These are phyloP conservation scores for Thecophora atra DNA, from an alignment of 2,888 invertebrate genomes.

Conservation along the genomic window DNA sequence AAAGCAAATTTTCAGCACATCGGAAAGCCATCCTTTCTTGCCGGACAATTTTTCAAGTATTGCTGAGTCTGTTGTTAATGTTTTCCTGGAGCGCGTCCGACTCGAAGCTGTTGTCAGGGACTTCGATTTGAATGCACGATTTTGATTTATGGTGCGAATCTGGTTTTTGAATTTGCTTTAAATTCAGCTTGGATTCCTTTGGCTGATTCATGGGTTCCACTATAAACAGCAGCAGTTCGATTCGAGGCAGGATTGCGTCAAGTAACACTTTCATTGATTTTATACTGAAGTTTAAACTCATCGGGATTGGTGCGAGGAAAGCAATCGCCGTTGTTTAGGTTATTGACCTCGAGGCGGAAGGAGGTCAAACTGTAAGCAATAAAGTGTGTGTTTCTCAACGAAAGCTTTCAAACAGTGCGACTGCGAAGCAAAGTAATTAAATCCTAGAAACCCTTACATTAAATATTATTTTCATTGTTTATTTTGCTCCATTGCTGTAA, in stretches of 20 bases:
- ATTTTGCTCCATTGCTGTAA: too few relatives aligned
- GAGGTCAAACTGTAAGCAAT: too few relatives aligned
- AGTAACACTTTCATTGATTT: not conserved
- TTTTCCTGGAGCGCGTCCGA: constrained; percentile 14
- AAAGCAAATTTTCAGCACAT: not conserved
- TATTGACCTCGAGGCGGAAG: too few relatives aligned
- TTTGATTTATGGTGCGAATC: not conserved
- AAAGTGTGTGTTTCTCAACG: too few relatives aligned
- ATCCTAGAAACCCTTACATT: too few relatives aligned
- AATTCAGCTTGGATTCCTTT: not conserved
- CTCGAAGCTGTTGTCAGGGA: constrained; percentile 10
- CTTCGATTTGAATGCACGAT: constrained; percentile 13
- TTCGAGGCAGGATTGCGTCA: not conserved
- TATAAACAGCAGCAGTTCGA: not conserved
- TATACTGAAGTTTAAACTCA: too few relatives aligned
- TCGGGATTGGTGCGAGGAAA: too few relatives aligned
- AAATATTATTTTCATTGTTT: too few relatives aligned
- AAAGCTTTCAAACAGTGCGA: too few relatives aligned
- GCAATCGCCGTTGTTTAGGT: too few relatives aligned
- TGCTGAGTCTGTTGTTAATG: constrained; percentile 12
- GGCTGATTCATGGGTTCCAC: not conserved
- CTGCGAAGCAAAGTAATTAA: too few relatives aligned
- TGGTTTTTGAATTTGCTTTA: not conserved
- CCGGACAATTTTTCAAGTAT: constrained; percentile 8
- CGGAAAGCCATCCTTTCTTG: not conserved